Conservation (phyloP, 2,113 vertebrate species). For the Engraulis encrasicolus region DNA sequence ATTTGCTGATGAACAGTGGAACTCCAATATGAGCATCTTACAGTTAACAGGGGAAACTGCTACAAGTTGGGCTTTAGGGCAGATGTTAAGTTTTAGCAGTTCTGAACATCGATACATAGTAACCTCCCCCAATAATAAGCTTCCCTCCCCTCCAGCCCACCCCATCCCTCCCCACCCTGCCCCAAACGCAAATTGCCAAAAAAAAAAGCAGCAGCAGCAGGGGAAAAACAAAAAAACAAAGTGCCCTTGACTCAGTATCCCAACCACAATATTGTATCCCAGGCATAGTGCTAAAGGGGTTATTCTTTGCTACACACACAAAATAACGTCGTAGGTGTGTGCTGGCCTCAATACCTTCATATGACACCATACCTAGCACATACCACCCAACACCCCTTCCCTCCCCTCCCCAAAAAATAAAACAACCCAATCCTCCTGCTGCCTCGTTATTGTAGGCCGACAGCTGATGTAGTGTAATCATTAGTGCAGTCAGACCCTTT, state of each 20-base stretch:
- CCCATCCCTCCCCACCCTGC: no score
- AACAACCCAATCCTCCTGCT: neutral
- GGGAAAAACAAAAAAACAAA: slow-evolving; percentile 15
- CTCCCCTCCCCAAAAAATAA: neutral
- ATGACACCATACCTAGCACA: slow-evolving; percentile 23
- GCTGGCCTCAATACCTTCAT: slow-evolving; percentile 35
- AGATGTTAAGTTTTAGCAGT: neutral
- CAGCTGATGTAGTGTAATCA: slow-evolving; percentile 46
- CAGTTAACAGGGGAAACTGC: neutral
- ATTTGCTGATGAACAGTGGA: neutral
- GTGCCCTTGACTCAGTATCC: neutral
- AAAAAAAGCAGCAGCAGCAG: slow-evolving; percentile 25
- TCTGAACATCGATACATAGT: neutral
- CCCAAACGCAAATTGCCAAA: no score
- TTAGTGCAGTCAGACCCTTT: slow-evolving; percentile 59
- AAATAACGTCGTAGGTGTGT: slow-evolving; percentile 25
- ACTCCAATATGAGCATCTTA: slow-evolving; percentile 12
- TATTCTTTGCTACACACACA: neutral
- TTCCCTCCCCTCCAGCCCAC: neutral
- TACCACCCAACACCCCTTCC: neutral
- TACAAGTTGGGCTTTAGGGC: neutral
- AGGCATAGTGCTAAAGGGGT: neutral
- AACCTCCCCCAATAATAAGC: neutral
- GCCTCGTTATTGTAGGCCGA: neutral
- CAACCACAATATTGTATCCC: neutral